phyloP scores from a whole-genome alignment of 1,140 invertebrate species.

The Hyles vespertilio region DNA sequence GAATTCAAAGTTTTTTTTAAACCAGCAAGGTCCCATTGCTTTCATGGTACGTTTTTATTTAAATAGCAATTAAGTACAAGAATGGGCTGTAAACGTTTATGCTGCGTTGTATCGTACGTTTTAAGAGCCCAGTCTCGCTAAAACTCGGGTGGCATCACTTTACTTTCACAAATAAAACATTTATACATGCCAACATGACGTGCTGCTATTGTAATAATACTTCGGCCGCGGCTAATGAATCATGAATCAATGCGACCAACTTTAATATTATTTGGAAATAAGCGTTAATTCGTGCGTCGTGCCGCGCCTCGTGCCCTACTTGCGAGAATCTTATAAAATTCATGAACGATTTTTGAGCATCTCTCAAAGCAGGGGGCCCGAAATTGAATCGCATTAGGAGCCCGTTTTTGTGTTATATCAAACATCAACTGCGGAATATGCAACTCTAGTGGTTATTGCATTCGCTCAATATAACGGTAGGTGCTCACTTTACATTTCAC shows the following conservation, averaged over 20 bases:
- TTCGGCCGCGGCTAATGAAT: too few species aligned
- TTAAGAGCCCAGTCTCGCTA: constrained; percentile 40
- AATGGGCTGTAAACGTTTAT: constrained; percentile 67
- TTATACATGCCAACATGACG: too few species aligned
- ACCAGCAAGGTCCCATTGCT: constrained; percentile 39
- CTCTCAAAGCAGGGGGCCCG: constrained; percentile 17
- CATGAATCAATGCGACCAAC: too few species aligned
- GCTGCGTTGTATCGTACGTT: constrained; percentile 45
- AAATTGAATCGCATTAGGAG: constrained; percentile 33
- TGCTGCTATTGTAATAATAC: too few species aligned
- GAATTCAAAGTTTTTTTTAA: constrained; percentile 35
- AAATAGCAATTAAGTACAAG: constrained; percentile 69
- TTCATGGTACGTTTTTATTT: constrained; percentile 66
- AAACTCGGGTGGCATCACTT: constrained; percentile 42
- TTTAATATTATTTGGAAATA: too few species aligned
- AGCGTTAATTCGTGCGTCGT: too few species aligned
- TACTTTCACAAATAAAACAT: constrained; percentile 43
- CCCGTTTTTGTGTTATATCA: constrained; percentile 27
- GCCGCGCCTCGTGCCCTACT: too few species aligned
- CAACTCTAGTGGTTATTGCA: too few species aligned
- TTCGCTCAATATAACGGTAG: too few species aligned
- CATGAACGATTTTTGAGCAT: constrained; percentile 27
- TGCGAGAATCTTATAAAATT: constrained; percentile 27
- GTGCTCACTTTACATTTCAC: too few species aligned
- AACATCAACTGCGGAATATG: not conserved